Evolutionary conservation across 2,888 invertebrate species (phyloP).

Genomic region (Cataglyphis cursor): DNA sequence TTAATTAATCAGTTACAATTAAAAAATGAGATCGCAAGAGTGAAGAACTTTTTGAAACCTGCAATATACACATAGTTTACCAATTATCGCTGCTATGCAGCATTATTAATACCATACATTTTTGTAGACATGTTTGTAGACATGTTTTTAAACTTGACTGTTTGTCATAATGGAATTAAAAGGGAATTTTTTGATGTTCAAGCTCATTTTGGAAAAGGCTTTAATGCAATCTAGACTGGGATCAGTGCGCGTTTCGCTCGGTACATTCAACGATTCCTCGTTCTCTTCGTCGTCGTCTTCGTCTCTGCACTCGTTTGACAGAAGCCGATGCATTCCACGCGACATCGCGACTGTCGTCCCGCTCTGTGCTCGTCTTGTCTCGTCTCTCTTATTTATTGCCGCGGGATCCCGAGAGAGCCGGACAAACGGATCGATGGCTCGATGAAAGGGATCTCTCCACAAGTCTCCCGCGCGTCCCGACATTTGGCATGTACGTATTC

Average conservation of each 20-base stretch:
- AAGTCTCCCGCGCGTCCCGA: conserved; percentile 66
- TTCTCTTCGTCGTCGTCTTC: conserved; percentile 59
- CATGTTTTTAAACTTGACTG: no score
- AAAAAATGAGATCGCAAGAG: no score
- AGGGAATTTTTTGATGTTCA: not conserved
- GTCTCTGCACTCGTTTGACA: conserved; percentile 81
- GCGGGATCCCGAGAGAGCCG: conserved; percentile 78
- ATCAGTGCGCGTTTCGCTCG: conserved; percentile 75
- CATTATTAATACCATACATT: no score
- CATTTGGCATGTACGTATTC: conserved; percentile 85
- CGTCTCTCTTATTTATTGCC: conserved; percentile 84
- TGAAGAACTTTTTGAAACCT: no score
- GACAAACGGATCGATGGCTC: conserved; percentile 79
- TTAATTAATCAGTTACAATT: no score
- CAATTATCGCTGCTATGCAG: no score
- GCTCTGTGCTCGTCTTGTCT: conserved; percentile 74
- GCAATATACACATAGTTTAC: no score
- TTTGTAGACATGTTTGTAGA: no score
- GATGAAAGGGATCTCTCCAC: conserved; percentile 62
- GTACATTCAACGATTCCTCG: conserved; percentile 73
- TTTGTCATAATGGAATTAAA: no score
- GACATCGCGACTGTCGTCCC: conserved; percentile 83
- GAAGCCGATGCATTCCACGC: conserved; percentile 85
- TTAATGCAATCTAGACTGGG: conserved; percentile 83
- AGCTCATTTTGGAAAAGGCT: conserved; percentile 84